A percentile compares a stretch with the other conserved stretches of the same genome.
These are phyloP conservation scores for Andrena fulva DNA, from an alignment of 2,888 invertebrate genomes.

Conservation along the genomic window DNA sequence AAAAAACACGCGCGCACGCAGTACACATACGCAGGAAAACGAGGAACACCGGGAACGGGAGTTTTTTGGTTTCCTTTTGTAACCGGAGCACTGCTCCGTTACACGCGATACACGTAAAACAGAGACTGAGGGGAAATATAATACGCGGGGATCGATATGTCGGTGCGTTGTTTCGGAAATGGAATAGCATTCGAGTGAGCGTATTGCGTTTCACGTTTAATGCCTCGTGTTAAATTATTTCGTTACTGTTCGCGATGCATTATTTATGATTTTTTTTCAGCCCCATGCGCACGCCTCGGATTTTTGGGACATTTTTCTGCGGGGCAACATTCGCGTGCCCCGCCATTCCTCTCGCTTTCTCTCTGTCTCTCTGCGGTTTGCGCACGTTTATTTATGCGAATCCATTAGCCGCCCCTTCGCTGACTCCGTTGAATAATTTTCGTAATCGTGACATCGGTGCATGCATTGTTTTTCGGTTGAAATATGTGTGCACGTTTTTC, in stretches of 20 bases:
- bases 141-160: conserved; percentile 29
- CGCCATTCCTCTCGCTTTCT: no score
- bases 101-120: conserved; percentile 17
- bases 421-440: conserved; percentile 34
- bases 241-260: background rate
- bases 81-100: conserved; percentile 15
- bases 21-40: no score
- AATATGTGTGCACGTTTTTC: background rate
- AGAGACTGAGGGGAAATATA: background rate
- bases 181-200: conserved; percentile 17
- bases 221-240: conserved; percentile 25
- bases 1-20: background rate
- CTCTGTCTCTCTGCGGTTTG: background rate
- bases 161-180: conserved; percentile 1
- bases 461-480: conserved; percentile 4
- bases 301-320: conserved; percentile 34
- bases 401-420: conserved; percentile 16
- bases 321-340: background rate
- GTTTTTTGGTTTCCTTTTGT: conserved; percentile 9
- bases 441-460: background rate
- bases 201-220: conserved; percentile 23
- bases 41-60: background rate
- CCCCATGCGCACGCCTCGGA: background rate
- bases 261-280: conserved; percentile 9
- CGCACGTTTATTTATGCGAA: conserved; percentile 16